phyloP scores from a whole-genome alignment of 1,140 invertebrate species.

The Caenorhabditis inopinata region DNA sequence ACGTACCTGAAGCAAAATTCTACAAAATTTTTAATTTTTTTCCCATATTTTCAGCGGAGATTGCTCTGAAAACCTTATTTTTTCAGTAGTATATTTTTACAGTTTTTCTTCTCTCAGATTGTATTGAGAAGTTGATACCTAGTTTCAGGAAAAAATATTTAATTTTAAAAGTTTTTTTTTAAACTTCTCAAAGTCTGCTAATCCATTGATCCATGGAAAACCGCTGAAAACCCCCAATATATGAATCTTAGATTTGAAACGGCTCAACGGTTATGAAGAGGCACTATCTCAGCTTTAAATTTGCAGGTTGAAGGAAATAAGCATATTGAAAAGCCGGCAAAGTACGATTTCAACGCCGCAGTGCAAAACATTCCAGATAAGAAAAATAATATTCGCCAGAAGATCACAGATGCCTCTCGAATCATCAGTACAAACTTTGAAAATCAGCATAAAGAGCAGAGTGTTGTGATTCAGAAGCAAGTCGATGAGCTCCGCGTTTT shows the following conservation, averaged over 20 bases:
- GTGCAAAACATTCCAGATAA: conserved; percentile 35
- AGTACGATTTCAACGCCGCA: conserved; percentile 31
- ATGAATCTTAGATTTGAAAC: too few relatives aligned
- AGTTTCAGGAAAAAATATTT: too few relatives aligned
- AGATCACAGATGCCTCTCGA: conserved; percentile 42
- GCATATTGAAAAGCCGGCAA: conserved; percentile 30
- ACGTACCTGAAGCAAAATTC: too few relatives aligned
- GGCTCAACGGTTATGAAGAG: too few relatives aligned
- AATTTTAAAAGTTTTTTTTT: too few relatives aligned
- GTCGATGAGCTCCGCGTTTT: background rate
- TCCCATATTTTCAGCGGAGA: background rate
- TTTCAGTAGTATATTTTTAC: background rate
- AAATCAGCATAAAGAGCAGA: background rate
- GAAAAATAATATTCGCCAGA: conserved; percentile 21
- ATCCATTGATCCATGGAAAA: too few relatives aligned
- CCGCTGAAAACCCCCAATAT: too few relatives aligned
- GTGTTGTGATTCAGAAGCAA: background rate
- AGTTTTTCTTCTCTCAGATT: background rate
- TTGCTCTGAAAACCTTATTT: too few relatives aligned
- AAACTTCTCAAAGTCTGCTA: too few relatives aligned
- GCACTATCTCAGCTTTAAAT: too few relatives aligned
- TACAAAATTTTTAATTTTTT: background rate
- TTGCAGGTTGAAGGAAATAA: conserved; percentile 34
- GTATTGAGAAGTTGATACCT: too few relatives aligned
- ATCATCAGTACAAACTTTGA: conserved; percentile 8